Percentiles rank a stretch among this genome's conserved stretches.
These are phyloP conservation scores for Coilia nasus DNA, from an alignment of 2,797 vertebrate genomes.

Conservation along the genomic window DNA sequence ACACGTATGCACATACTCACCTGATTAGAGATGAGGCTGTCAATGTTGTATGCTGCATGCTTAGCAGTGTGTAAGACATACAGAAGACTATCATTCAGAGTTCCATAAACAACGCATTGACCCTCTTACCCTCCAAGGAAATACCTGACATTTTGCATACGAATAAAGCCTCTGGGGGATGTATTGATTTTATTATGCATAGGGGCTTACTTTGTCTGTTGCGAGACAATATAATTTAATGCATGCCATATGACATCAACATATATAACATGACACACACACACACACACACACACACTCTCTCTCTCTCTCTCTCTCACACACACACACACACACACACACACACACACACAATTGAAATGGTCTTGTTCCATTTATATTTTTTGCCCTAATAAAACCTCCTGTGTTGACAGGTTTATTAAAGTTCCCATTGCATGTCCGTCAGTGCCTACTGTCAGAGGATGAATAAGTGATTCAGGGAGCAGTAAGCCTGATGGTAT, in stretches of 20 bases:
- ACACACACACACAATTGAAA: neutral
- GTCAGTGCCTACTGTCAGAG: neutral
- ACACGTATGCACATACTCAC: neutral
- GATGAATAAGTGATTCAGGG: slow-evolving; percentile 16
- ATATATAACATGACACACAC: neutral
- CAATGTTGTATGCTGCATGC: neutral
- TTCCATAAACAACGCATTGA: neutral
- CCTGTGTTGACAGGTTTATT: slow-evolving; percentile 1
- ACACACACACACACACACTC: neutral
- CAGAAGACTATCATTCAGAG: neutral
- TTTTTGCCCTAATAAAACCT: neutral
- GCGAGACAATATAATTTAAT: neutral
- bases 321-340: neutral
- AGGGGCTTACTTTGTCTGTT: neutral
- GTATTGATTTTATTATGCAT: neutral
- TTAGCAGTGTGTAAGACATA: neutral
- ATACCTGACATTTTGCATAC: neutral
- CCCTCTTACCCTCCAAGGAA: neutral
- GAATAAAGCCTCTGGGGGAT: neutral
- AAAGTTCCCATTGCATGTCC: neutral
- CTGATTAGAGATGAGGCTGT: neutral
- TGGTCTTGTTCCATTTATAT: neutral
- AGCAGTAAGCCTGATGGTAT: neutral
- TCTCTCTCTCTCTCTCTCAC: neutral
- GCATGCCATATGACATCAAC: neutral